Percentiles rank a stretch among this genome's conserved stretches.
These are phyloP conservation scores for Drosophila paulistorum DNA, from an alignment of 1,140 invertebrate species.

Conservation along the genomic window DNA sequence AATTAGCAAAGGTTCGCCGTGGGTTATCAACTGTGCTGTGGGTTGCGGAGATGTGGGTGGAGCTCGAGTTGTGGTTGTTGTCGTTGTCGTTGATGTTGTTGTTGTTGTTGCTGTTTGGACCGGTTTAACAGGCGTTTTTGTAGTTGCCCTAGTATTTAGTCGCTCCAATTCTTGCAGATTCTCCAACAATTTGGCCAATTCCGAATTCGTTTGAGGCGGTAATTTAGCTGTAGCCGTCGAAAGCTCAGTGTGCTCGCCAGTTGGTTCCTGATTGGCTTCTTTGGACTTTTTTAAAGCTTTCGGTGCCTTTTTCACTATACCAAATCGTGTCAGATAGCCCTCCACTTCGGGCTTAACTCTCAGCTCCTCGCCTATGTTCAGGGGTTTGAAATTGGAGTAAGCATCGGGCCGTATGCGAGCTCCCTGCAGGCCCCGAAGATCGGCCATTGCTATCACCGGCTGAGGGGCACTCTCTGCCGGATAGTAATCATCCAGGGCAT, in stretches of 20 bases:
- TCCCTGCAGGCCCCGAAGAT: slow-evolving; percentile 62
- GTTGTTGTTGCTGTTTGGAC: not conserved
- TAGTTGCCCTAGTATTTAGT: slow-evolving; percentile 75
- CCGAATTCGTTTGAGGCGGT: slow-evolving; percentile 45
- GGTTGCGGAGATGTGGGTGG: slow-evolving; percentile 39
- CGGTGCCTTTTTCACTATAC: slow-evolving; percentile 72
- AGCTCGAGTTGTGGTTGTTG: slow-evolving; percentile 14
- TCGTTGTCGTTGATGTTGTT: slow-evolving; percentile 13
- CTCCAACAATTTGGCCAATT: slow-evolving; percentile 69
- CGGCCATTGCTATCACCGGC: slow-evolving; percentile 65
- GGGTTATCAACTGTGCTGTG: slow-evolving; percentile 63
- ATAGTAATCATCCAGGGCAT: slow-evolving; percentile 73
- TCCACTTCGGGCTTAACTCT: slow-evolving; percentile 78
- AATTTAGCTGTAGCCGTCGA: slow-evolving; percentile 63
- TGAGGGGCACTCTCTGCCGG: slow-evolving; percentile 74
- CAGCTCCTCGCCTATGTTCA: slow-evolving; percentile 79
- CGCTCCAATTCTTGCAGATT: slow-evolving; percentile 80
- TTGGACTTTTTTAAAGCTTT: slow-evolving; percentile 68
- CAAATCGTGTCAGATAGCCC: slow-evolving; percentile 76
- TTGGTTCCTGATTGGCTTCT: slow-evolving; percentile 53
- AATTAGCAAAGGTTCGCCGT: slow-evolving; percentile 69
- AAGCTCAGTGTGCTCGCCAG: slow-evolving; percentile 60
- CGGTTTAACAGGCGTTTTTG: slow-evolving; percentile 6
- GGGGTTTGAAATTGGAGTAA: slow-evolving; percentile 75
- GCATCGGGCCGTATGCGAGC: slow-evolving; percentile 73